Evolutionary conservation across 2,888 invertebrate species (phyloP).

Genomic region (Drosophila austrosaltans): DNA sequence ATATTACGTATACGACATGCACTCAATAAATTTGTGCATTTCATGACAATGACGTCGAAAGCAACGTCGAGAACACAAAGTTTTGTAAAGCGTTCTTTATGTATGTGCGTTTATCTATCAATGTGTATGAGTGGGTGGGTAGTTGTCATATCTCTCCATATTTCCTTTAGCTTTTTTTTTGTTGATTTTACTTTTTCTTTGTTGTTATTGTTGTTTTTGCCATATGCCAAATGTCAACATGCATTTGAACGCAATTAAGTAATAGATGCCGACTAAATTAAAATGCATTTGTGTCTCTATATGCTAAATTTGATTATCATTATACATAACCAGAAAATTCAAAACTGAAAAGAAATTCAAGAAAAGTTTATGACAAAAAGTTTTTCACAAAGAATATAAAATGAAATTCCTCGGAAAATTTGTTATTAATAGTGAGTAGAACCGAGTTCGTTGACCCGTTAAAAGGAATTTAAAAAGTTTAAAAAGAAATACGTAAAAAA

Average conservation of each 20-base stretch:
- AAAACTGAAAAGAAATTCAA: not conserved
- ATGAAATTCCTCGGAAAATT: too few relatives aligned
- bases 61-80: conserved; percentile 14
- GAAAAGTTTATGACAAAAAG: not conserved
- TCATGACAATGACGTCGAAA: conserved; percentile 54
- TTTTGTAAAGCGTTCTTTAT: conserved; percentile 33
- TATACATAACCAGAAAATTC: not conserved
- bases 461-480: too few relatives aligned
- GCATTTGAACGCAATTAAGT: conserved; percentile 42
- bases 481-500: too few relatives aligned
- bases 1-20: conserved; percentile 63
- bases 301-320: not conserved
- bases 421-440: too few relatives aligned
- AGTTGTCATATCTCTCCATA: conserved; percentile 35
- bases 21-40: conserved; percentile 68
- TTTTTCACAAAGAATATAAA: not conserved
- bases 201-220: conserved; percentile 13
- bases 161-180: conserved; percentile 9
- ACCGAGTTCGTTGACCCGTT: too few relatives aligned
- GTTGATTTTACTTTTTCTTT: conserved; percentile 15
- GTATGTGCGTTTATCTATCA: conserved; percentile 18
- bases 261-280: not conserved
- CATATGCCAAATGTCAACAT: conserved; percentile 44
- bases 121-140: conserved; percentile 24
- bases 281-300: not conserved